Percentiles rank a stretch among this genome's conserved stretches.
Evolutionary conservation across 2,888 invertebrate species (phyloP).

Genomic region (Glaucopsyche alexis): DNA sequence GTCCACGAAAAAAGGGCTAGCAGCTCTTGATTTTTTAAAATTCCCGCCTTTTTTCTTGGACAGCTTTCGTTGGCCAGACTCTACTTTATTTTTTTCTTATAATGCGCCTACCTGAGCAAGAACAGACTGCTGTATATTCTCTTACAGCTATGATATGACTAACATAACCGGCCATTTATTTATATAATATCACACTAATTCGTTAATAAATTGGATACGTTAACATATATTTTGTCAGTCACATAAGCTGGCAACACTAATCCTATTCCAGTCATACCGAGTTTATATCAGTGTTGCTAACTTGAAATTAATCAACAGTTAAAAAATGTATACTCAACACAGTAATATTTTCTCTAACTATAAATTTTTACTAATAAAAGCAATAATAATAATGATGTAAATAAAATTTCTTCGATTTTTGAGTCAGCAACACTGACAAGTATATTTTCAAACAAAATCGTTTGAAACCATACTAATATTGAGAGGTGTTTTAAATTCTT

Average conservation of each 20-base stretch:
- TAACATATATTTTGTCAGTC: constrained; percentile 23
- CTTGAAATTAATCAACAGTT: background rate
- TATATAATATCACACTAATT: constrained; percentile 56
- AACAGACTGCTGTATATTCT: constrained; percentile 37
- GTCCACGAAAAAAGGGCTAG: no score
- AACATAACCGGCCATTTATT: constrained; percentile 47
- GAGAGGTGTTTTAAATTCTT: no score
- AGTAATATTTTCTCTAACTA: background rate
- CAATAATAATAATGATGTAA: background rate
- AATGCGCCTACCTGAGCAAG: constrained; percentile 25
- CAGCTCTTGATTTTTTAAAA: no score
- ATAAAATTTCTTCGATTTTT: background rate
- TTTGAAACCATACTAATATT: no score
- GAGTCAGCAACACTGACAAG: constrained; percentile 1
- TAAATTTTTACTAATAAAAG: background rate
- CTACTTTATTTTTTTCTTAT: no score
- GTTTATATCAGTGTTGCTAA: background rate
- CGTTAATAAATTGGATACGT: constrained; percentile 35
- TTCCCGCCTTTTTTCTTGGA: no score
- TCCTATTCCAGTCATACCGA: background rate
- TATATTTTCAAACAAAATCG: background rate
- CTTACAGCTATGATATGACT: constrained; percentile 56
- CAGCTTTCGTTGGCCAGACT: no score
- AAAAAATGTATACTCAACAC: background rate
- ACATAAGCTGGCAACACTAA: constrained; percentile 5